Conservation (phyloP, 2,113 vertebrate species). For the Tautogolabrus adspersus region DNA sequence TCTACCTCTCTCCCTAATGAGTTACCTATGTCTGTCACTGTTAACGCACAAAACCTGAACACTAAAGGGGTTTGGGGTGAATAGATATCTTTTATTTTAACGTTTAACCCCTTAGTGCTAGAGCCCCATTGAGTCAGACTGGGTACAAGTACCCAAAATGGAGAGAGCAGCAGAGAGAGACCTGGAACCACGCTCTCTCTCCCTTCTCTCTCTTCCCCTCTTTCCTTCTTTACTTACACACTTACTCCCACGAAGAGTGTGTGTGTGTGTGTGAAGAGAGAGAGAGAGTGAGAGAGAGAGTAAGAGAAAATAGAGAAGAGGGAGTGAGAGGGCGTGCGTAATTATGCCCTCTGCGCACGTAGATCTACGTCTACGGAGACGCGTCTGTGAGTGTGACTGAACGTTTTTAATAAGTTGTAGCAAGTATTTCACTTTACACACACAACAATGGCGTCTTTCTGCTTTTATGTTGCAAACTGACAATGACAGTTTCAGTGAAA, state of each 20-base stretch:
- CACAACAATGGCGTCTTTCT: slow-evolving; percentile 36
- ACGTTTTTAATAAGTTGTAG: slow-evolving; percentile 19
- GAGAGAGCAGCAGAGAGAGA: slow-evolving; percentile 82
- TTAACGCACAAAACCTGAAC: slow-evolving; percentile 70
- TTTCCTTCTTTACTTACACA: slow-evolving; percentile 80
- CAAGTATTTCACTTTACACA: slow-evolving; percentile 29
- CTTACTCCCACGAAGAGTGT: slow-evolving; percentile 79
- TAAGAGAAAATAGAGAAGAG: slow-evolving; percentile 35
- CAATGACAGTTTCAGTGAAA: neutral
- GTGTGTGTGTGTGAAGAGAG: slow-evolving; percentile 43
- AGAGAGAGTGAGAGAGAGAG: slow-evolving; percentile 38
- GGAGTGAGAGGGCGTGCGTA: slow-evolving; percentile 70
- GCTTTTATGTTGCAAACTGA: neutral
- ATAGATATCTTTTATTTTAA: slow-evolving; percentile 77
- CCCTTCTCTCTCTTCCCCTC: slow-evolving; percentile 78
- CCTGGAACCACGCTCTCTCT: slow-evolving; percentile 82
- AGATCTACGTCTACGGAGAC: slow-evolving; percentile 31
- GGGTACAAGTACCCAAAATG: slow-evolving; percentile 79
- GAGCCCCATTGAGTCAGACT: slow-evolving; percentile 83
- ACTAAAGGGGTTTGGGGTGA: slow-evolving; percentile 66
- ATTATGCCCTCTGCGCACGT: slow-evolving; percentile 39
- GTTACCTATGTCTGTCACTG: slow-evolving; percentile 56
- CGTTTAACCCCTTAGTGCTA: slow-evolving; percentile 77
- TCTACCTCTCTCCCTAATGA: slow-evolving; percentile 60
- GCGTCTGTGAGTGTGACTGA: slow-evolving; percentile 24